Evolutionary conservation across 1,140 invertebrate genomes (phyloP), one percentile per base, ranked within the genome.

Genomic region (Tenebrio molitor): DNA sequence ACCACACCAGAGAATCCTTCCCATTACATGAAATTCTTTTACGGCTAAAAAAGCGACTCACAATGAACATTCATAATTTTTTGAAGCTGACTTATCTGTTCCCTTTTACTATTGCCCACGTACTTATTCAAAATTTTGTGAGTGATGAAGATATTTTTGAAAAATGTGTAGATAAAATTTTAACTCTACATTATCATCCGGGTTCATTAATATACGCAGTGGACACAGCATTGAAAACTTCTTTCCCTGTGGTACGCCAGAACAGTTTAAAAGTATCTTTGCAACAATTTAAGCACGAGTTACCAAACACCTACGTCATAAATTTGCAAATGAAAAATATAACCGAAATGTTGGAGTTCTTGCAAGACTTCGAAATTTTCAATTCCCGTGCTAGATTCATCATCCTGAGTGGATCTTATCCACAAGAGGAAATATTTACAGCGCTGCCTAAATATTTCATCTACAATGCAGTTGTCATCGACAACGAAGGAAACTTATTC

Each of bases 351-450:
- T 29, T 58, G 23, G 0, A 10, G 3, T 58, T 29, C 29, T 29
- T 58, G 12, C 8, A 25, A 0, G n/a, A 58, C 3, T 58, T 58
- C 12, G 12, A 25, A n/a, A 29, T 2, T 29, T 58, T 58, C 8
- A 58, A 58, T 25, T 33, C 50, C 5, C 8, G 50, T 6, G 50
- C 50, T 58, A 25, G 14, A 58, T 58, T 12, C 23, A 58, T 58
- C 2, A 58, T 58, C 15, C 29, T 58, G 12, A 7, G n/a, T 0
- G 8, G 14, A 12, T 12, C 0, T n/a, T n/a, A n/a, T n/a, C n/a
- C n/a, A n/a, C n/a, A n/a, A n/a, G 1, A 10, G n/a, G 17, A 25
- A 21, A 50, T 21, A 17, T 58, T 58, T 16, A 6, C 3, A 34
- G 23, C n/a, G 12, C 12, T 58, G 15, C 14, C 23, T 2, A 58